Evolutionary conservation across 2,888 invertebrate genomes (phyloP), one percentile per base, ranked within the genome.

Genomic region (Thumatha senex): DNA sequence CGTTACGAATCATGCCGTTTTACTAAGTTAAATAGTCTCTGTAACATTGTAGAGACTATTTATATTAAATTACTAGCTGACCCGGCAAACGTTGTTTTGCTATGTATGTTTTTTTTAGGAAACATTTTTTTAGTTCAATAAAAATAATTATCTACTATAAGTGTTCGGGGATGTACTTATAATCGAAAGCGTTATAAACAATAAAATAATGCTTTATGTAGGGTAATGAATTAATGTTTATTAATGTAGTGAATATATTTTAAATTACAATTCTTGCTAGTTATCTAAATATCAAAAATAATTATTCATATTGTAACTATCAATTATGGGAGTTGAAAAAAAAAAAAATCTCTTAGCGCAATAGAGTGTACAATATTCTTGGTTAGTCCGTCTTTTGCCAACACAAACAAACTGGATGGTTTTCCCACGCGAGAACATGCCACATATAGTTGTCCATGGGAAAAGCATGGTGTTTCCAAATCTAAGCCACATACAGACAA

Each of bases 381-480:
- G 40, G 64, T 67, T 60, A 61, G 46, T 40, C 61, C 48, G 47
- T 67, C 61, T 58, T 59, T 54, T 56, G 65, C 61, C 53, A 54
- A 65, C 53, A 66, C 59, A 66, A 63, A 63, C 41, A 65, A 11
- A 51, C 46, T 60, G 36, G 58, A 65, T 48, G 63, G 63, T 65
- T 67, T 70, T 9, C 61, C 59, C 12, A 51, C 46, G 24, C 51
- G 46, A 13, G 70, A 74, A 56, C 70, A 72, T 9, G 73, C 77
- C 11, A 80, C 78, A 58, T 81, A 78, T 48, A 78, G 59, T 62
- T 78, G 76, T 14, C 77, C 74, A 61, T 80, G 73, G 41, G 73
- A 72, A 64, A 78, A 78, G 54, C 72, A 70, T 24, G 40, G 61
- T 48, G 59, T 68, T 63, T 67, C 63, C 46, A 78, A 62, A 30